Evolutionary conservation across 2,888 invertebrate genomes (phyloP).

Genomic region (Siphonodentalium dalli): DNA sequence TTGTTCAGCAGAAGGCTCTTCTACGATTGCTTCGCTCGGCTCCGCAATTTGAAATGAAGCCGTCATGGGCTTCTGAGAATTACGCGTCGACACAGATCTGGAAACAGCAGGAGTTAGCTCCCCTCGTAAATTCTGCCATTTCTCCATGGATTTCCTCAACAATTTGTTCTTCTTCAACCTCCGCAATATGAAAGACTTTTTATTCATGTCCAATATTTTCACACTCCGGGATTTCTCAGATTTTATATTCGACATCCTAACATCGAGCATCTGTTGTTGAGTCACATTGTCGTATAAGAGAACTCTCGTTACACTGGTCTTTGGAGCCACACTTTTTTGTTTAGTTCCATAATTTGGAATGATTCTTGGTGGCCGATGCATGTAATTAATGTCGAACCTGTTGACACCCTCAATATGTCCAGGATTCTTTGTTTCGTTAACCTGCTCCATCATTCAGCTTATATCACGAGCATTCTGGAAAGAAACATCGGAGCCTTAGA

Average conservation of each 20-base stretch:
- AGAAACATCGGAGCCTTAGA: too few species aligned
- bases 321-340: slow-evolving; percentile 36
- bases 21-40: too few species aligned
- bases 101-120: too few species aligned
- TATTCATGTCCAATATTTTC: slow-evolving; percentile 43
- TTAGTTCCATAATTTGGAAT: slow-evolving; percentile 52
- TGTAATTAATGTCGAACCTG: slow-evolving; percentile 33
- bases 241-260: slow-evolving; percentile 42
- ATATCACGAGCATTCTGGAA: too few species aligned
- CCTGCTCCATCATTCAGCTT: too few species aligned
- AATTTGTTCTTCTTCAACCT: slow-evolving; percentile 25
- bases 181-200: slow-evolving; percentile 30
- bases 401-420: too few species aligned
- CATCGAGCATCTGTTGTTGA: slow-evolving; percentile 54
- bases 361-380: slow-evolving; percentile 50
- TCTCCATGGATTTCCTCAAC: slow-evolving; percentile 13
- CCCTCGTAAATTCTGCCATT: slow-evolving; percentile 12
- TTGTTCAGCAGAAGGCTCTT: slow-evolving; percentile 4
- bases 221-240: slow-evolving; percentile 39
- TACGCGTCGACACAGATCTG: too few species aligned
- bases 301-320: slow-evolving; percentile 49
- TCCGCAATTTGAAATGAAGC: too few species aligned
- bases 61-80: too few species aligned
- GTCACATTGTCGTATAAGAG: slow-evolving; percentile 56
- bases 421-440: too few species aligned